These are phyloP conservation scores for Sylvilagus floridanus DNA, from an alignment of 2,797 vertebrate species.

Conservation along the genomic window DNA sequence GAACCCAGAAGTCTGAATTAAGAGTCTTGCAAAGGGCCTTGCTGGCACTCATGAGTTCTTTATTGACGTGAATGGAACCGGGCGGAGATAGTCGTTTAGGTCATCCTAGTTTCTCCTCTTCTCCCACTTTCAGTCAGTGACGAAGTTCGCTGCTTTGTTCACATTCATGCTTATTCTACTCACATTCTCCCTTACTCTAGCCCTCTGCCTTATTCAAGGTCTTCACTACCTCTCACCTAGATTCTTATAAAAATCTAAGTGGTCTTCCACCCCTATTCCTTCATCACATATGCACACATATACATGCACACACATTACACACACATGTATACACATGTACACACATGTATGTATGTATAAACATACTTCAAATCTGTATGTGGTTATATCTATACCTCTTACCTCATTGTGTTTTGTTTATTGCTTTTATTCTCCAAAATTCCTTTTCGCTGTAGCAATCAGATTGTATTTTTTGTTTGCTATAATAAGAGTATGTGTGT, in stretches of 20 bases:
- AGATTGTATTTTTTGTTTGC: not conserved
- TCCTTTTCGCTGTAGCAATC: not conserved
- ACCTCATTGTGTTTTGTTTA: not conserved
- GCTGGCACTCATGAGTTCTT: not conserved
- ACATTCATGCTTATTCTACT: not conserved
- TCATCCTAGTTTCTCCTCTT: not conserved
- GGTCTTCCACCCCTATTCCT: not conserved
- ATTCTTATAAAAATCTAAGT: not conserved
- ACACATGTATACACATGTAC: no score
- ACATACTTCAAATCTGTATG: not conserved
- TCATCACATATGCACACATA: not conserved
- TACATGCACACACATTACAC: not conserved
- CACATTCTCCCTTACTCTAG: not conserved
- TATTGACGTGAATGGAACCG: no score
- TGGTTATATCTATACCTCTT: not conserved
- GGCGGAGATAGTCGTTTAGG: not conserved
- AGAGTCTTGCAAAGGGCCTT: no score
- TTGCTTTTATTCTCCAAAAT: not conserved
- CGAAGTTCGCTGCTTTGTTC: not conserved
- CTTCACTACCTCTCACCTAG: not conserved
- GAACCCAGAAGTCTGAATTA: no score
- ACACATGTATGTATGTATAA: not conserved
- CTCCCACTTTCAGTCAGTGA: not conserved
- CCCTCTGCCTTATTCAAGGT: not conserved
- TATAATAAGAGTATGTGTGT: not conserved